Conservation (phyloP, 1,140 invertebrate species). For the Chrysomallon squamiferum region DNA sequence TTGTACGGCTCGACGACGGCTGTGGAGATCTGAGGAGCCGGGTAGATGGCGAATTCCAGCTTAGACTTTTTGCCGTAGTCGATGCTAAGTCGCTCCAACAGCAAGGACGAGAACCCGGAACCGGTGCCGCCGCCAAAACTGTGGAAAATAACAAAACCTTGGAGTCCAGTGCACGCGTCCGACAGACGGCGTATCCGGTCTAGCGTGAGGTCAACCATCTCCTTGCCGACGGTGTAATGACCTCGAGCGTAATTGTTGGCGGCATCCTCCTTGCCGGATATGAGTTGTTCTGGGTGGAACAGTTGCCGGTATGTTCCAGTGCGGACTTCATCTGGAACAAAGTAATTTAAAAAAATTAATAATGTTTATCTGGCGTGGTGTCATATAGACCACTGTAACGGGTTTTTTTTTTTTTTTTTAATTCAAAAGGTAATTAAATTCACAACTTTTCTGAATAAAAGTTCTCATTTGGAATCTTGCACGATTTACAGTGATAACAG, state of each 20-base stretch:
- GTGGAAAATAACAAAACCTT: conserved; percentile 68
- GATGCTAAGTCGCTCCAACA: conserved; percentile 64
- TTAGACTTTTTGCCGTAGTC: conserved; percentile 65
- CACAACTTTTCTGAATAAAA: too few relatives aligned
- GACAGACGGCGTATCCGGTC: conserved; percentile 52
- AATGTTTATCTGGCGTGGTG: too few relatives aligned
- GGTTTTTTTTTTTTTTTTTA: too few relatives aligned
- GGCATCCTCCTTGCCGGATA: conserved; percentile 78
- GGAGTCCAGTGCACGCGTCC: conserved; percentile 47
- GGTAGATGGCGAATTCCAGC: conserved; percentile 87
- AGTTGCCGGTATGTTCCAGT: conserved; percentile 30
- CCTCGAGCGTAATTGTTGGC: conserved; percentile 61
- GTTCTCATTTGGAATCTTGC: too few relatives aligned
- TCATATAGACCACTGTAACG: too few relatives aligned
- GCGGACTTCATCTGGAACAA: conserved; percentile 54
- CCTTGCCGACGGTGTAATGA: conserved; percentile 61
- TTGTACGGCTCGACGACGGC: conserved; percentile 89
- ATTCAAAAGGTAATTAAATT: too few relatives aligned
- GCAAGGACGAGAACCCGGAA: conserved; percentile 79
- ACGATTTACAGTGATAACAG: too few relatives aligned
- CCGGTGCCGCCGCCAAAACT: conserved; percentile 77
- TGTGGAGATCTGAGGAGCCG: conserved; percentile 75
- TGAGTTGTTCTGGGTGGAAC: conserved; percentile 9
- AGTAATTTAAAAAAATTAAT: conserved; percentile 63
- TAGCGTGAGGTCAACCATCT: conserved; percentile 60